A percentile compares a stretch with the other conserved stretches of the same genome.
Evolutionary conservation across 2,113 vertebrate species (phyloP).

Genomic region (Nestor notabilis): DNA sequence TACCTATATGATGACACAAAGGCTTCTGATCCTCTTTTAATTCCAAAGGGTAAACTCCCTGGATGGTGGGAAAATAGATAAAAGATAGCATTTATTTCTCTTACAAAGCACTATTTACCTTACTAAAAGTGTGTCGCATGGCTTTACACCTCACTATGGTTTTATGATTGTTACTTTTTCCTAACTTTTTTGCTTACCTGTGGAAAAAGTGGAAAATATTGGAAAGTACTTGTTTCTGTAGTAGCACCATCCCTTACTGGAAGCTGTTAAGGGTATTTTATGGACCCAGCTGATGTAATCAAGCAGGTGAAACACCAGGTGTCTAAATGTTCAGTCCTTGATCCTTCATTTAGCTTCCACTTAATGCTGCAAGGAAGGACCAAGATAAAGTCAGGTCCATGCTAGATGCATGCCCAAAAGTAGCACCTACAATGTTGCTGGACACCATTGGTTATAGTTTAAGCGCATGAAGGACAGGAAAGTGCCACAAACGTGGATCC

Average conservation of each 20-base stretch:
- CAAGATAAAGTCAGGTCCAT: neutral
- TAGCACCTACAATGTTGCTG: neutral
- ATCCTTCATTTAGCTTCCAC: neutral
- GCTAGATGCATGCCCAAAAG: neutral
- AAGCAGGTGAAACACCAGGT: neutral
- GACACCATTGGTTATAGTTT: neutral
- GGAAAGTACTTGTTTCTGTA: neutral
- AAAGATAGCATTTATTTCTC: neutral
- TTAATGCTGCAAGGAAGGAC: neutral
- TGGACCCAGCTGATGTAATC: neutral
- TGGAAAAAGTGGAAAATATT: neutral
- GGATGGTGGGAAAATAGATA: neutral
- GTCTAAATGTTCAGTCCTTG: neutral
- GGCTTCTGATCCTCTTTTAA: neutral
- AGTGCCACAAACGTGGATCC: accelerated
- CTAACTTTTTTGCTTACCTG: neutral
- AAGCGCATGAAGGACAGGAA: neutral
- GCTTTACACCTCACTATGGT: neutral
- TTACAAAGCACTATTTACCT: neutral
- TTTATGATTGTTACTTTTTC: neutral
- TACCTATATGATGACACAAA: neutral
- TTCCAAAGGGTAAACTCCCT: neutral
- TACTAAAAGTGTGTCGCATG: neutral
- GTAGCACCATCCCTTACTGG: neutral
- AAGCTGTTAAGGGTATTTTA: neutral